Evolutionary conservation across 2,113 vertebrate species (phyloP).

Genomic region (Larimichthys crocea): DNA sequence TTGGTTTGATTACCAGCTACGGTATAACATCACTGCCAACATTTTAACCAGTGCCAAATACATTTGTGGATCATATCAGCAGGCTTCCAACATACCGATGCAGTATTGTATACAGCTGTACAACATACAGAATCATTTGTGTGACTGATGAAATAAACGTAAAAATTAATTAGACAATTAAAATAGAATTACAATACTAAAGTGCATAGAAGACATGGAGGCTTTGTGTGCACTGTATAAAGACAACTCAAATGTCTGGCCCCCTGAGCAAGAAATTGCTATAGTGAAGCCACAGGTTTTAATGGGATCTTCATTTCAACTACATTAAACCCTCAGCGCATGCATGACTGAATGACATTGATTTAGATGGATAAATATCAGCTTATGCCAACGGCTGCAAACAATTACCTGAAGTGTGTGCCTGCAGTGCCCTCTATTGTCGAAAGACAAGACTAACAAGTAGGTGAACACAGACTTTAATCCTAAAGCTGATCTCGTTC

Average conservation of each 20-base stretch:
- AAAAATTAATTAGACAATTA: neutral
- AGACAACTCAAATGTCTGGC: neutral
- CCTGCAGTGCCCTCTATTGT: slow-evolving; percentile 79
- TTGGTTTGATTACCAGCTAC: slow-evolving; percentile 10
- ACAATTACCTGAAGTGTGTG: slow-evolving; percentile 18
- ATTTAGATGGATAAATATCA: slow-evolving; percentile 16
- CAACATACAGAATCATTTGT: neutral
- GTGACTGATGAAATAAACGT: neutral
- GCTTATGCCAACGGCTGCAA: neutral
- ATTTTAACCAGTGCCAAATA: neutral
- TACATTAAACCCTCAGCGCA: slow-evolving; percentile 13
- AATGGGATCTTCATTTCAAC: neutral
- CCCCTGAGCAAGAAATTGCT: neutral
- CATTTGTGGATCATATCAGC: slow-evolving; percentile 4
- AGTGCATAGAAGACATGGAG: neutral
- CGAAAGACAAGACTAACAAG: slow-evolving; percentile 19
- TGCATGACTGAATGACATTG: slow-evolving; percentile 14
- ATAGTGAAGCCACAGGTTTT: neutral
- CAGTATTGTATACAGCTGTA: neutral
- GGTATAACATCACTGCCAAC: neutral
- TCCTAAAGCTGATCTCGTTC: neutral
- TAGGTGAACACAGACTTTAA: neutral
- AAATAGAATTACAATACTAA: neutral
- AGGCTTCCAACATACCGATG: neutral
- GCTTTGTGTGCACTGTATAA: neutral